Conservation (phyloP, 1,140 invertebrate species). For the Bombus difficillimus region DNA sequence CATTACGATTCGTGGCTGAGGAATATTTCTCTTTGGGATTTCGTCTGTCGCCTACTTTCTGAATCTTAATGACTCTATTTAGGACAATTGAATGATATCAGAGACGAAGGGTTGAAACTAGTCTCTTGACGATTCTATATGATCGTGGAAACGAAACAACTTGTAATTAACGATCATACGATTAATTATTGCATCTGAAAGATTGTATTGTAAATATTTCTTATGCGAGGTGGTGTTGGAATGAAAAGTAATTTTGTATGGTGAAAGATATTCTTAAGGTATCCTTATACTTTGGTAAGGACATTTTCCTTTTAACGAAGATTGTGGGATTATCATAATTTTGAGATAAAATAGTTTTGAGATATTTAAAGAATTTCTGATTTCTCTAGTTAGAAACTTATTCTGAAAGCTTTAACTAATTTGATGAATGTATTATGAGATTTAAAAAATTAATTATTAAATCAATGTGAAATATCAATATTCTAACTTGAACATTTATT, state of each 20-base stretch:
- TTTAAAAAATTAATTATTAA: no score
- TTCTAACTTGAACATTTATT: no score
- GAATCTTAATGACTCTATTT: not conserved
- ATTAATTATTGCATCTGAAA: not conserved
- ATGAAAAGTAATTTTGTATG: not conserved
- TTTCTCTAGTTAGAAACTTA: no score
- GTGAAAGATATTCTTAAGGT: no score
- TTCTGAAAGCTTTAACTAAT: no score
- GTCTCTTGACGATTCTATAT: not conserved
- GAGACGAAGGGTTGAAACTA: not conserved
- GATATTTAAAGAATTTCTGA: not conserved
- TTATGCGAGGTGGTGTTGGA: not conserved
- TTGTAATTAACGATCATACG: not conserved
- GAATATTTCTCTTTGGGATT: not conserved
- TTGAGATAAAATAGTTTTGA: not conserved
- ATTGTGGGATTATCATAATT: not conserved
- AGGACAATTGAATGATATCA: not conserved
- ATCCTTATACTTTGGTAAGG: not conserved
- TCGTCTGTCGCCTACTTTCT: not conserved
- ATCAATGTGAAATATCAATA: no score
- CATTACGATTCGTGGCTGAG: not conserved
- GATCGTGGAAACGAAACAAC: not conserved
- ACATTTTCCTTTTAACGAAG: not conserved
- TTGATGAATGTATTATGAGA: no score
- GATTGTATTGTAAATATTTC: not conserved